Percentiles rank a stretch among this genome's conserved stretches.
These are phyloP conservation scores for Elmis aenea DNA, from an alignment of 2,888 invertebrate genomes.

Conservation along the genomic window DNA sequence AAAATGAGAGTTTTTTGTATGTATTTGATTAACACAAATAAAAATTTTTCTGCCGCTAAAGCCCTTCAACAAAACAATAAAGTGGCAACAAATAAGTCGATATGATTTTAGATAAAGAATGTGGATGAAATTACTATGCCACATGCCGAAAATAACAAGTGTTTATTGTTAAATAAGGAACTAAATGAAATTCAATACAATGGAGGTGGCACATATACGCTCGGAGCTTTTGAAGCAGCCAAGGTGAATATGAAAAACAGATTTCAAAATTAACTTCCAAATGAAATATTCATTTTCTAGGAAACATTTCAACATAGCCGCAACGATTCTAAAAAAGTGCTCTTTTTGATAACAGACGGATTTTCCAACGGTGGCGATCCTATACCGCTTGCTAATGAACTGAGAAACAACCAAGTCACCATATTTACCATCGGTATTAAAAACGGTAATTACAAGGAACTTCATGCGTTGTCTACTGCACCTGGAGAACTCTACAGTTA, in stretches of 20 bases:
- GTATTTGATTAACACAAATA: too few relatives aligned
- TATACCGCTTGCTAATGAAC: conserved; percentile 52
- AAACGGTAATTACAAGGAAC: conserved; percentile 59
- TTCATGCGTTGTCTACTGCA: conserved; percentile 55
- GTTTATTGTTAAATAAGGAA: conserved; percentile 57
- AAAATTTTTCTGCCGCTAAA: too few relatives aligned
- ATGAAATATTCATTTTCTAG: too few relatives aligned
- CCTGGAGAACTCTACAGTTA: conserved; percentile 61
- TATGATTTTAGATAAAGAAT: conserved; percentile 41
- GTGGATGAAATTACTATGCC: conserved; percentile 58
- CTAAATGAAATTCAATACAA: conserved; percentile 56
- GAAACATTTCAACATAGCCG: conserved; percentile 49
- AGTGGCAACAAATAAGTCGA: too few relatives aligned
- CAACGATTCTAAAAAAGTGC: conserved; percentile 51
- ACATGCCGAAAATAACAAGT: conserved; percentile 56
- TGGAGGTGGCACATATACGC: conserved; percentile 65
- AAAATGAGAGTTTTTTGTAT: too few relatives aligned
- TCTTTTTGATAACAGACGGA: conserved; percentile 67
- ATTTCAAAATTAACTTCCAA: conserved; percentile 1
- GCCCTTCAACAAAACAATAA: too few relatives aligned
- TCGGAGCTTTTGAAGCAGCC: conserved; percentile 62
- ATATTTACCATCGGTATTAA: conserved; percentile 58
- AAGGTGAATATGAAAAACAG: conserved; percentile 44
- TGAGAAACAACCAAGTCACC: conserved; percentile 51
- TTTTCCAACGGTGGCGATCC: conserved; percentile 68